Evolutionary conservation across 2,797 vertebrate genomes (phyloP).

Genomic region (Gymnopithys bicolor): DNA sequence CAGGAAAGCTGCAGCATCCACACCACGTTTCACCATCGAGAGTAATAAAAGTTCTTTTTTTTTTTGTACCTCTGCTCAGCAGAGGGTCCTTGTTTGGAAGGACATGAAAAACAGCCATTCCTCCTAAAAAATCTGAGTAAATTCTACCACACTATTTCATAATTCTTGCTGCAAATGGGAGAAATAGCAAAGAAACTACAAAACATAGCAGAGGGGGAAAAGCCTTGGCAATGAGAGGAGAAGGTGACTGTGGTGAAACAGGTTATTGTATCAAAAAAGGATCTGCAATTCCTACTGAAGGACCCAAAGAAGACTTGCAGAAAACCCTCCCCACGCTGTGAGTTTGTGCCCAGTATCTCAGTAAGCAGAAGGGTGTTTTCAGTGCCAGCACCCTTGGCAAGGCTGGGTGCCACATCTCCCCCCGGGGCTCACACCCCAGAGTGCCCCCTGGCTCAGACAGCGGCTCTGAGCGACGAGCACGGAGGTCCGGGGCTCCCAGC

Average conservation of each 20-base stretch:
- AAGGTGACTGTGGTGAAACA: neutral
- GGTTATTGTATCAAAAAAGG: neutral
- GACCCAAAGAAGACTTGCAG: constrained; percentile 1
- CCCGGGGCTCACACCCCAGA: too few relatives aligned
- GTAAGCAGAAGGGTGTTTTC: constrained; percentile 23
- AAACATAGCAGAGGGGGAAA: fast-evolving
- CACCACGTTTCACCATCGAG: neutral
- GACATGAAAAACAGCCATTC: neutral
- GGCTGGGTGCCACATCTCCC: neutral
- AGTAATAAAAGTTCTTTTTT: neutral
- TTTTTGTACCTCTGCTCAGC: neutral
- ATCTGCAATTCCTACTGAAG: constrained; percentile 7
- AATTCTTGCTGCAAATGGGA: neutral
- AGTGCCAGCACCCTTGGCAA: constrained; percentile 59
- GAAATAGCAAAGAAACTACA: neutral
- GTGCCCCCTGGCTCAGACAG: constrained; percentile 53
- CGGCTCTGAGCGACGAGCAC: constrained; percentile 46
- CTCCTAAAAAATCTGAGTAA: neutral
- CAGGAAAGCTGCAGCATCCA: neutral
- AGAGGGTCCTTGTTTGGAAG: neutral
- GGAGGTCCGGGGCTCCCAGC: constrained; percentile 50
- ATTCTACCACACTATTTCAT: neutral
- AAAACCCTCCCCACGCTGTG: neutral
- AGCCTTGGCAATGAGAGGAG: neutral
- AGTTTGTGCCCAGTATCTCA: constrained; percentile 18